Evolutionary conservation across 2,113 vertebrate genomes (phyloP).

Genomic region (Corynorhinus townsendii): DNA sequence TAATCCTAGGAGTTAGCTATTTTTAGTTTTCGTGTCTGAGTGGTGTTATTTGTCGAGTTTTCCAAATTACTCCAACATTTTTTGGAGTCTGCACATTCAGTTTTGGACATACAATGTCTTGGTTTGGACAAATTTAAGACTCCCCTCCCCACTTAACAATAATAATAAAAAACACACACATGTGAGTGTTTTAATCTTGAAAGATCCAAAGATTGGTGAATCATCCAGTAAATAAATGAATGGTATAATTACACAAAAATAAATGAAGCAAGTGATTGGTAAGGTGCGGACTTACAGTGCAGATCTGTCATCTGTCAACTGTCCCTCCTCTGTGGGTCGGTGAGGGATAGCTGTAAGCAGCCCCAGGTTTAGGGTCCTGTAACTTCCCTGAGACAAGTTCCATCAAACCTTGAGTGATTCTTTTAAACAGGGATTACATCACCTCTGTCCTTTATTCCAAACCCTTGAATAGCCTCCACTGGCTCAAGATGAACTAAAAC

Average conservation of each 20-base stretch:
- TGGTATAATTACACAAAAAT: neutral
- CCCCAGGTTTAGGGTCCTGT: neutral
- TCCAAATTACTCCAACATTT: neutral
- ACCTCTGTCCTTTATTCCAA: neutral
- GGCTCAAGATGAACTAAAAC: neutral
- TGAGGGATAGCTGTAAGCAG: rapidly evolving
- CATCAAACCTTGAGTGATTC: neutral
- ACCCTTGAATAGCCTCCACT: neutral
- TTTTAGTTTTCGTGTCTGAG: neutral
- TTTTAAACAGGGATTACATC: neutral
- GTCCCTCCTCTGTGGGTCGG: neutral
- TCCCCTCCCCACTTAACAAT: neutral
- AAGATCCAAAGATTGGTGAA: neutral
- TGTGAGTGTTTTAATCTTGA: neutral
- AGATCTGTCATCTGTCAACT: no score
- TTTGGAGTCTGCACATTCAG: neutral
- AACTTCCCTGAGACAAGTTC: neutral
- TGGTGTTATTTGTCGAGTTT: neutral
- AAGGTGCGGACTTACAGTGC: rapidly evolving
- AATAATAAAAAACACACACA: neutral
- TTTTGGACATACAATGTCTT: neutral
- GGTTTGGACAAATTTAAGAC: neutral
- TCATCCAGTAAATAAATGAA: neutral
- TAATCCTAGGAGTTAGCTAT: no score
- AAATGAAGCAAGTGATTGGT: neutral